Evolutionary conservation across 2,113 vertebrate genomes (phyloP), one percentile per base, ranked within the genome.

Genomic region (Macrotus californicus): DNA sequence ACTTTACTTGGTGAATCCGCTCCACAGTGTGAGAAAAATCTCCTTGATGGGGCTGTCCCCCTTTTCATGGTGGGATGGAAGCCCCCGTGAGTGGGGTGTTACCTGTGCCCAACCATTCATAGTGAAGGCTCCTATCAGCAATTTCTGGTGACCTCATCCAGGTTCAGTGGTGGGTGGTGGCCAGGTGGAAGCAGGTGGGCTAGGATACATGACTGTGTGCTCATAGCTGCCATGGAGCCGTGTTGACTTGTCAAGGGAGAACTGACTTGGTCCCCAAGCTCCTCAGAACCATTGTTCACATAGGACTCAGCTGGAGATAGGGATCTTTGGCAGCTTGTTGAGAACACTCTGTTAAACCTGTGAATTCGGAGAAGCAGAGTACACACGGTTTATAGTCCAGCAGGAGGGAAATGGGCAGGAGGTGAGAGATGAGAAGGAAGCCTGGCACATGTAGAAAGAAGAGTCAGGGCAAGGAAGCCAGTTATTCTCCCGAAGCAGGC

Each of bases 21-120:
- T 52, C 18, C 29, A 9, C 0, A 8, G 34, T 15, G 29, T 75
- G 87, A 94, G 61, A 54, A 67, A 43, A 61, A 14, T 46, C 52
- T 22, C 90, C 43, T 31, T 26, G n/a, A 34, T n/a, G 54, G 87
- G 36, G 26, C 61, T 5, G 13, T 70, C 36, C 50, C 31, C 5
- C 73, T 36, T 54, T 54, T 34, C 8, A 0, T 29, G 64, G 52
- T 14, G 14, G 8, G 80, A 72, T 66, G 64, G 54, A n/a, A 75
- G 14, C 10, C 36, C 29, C 2, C 5, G 19, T 7, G 39, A 69
- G 18, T 1, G 36, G 69, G 73, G 29, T 0, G 0, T 12, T n/a
- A 1, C 34, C 26, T 34, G 22, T 26, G 13, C 64, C 22, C 46
- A 52, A 1, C 13, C 11, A 1, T 41, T 83, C 64, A 41, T 16